These are phyloP conservation scores for Psephotus haematonotus DNA, from an alignment of 2,113 vertebrate genomes.

Conservation along the genomic window DNA sequence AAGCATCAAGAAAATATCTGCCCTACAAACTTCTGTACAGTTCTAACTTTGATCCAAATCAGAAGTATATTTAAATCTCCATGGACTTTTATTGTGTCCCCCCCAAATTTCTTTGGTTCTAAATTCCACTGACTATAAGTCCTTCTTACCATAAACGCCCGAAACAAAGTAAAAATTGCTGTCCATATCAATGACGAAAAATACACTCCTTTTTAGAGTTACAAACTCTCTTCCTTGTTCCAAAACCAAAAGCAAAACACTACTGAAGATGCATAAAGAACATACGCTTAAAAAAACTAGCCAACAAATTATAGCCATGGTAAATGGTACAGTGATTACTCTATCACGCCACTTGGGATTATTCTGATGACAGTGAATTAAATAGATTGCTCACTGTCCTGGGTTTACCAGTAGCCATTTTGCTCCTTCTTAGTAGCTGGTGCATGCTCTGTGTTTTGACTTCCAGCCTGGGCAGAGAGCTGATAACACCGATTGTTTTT, in stretches of 20 bases:
- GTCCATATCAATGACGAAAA: not conserved
- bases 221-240: not conserved
- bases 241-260: not conserved
- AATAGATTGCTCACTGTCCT: not conserved
- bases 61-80: not conserved
- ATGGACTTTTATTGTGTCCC: not conserved
- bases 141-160: not conserved
- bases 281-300: not conserved
- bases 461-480: too few relatives aligned
- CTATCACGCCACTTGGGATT: not conserved
- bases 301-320: not conserved
- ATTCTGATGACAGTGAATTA: not conserved
- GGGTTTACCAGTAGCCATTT: too few relatives aligned
- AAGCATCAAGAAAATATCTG: not conserved
- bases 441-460: too few relatives aligned
- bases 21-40: not conserved
- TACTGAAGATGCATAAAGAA: not conserved
- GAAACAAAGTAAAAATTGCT: not conserved
- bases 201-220: not conserved
- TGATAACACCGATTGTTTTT: too few relatives aligned
- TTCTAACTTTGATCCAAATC: not conserved
- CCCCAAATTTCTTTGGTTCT: not conserved
- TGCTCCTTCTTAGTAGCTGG: too few relatives aligned
- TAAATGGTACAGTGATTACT: not conserved
- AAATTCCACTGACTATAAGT: not conserved